Base-by-base conservation (phyloP, 2,113 vertebrate genomes). In the Athene cunicularia region DNA sequence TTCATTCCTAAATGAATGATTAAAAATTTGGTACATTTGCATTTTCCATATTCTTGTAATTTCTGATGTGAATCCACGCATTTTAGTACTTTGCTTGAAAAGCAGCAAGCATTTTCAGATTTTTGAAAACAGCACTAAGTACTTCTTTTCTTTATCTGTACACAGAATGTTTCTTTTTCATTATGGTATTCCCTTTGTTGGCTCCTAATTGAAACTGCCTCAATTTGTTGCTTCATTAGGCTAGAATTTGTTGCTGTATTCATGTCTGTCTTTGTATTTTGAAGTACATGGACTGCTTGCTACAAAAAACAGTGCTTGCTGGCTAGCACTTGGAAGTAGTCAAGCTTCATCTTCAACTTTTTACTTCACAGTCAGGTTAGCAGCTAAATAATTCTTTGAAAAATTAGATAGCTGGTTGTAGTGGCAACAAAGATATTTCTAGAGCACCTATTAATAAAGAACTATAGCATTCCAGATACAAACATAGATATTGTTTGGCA, bases 201-300 rank as follows among this genome's bases (percentile, higher is more conserved):
- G 43, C 77, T 83, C n/a, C 12, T 95, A 52, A 85, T 89, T 73
- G 71, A 93, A 96, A 55, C 39, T 6, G 82, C 76, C 73, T 95
- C 91, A 85, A 43, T 95, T 87, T 80, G 55, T 95, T 96, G 47
- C 67, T 97, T 95, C 89, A 81, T 88, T 96, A 80, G 68, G 11
- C 76, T 90, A 75, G 84, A 80, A 47, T 84, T 93, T 92, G 56
- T 95, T 97, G 77, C n/a, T 59, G 13, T 92, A 35, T 93, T 97
- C 23, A 12, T 26, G 23, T 87, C 43, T 60, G 56, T 84, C 47
- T 97, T 93, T 85, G 67, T 92, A 37, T 77, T 76, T 86, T 93
- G 50, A 90, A 90, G 77, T 81, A 52, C 70, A 4, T 56, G 55
- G 37, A 33, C 11, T 90, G n/a, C 62, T 91, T 52, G 21, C 43